Percentiles rank a stretch among this genome's conserved stretches.
Evolutionary conservation across 2,797 vertebrate species (phyloP).

Genomic region (Sebastes taczanowskii): DNA sequence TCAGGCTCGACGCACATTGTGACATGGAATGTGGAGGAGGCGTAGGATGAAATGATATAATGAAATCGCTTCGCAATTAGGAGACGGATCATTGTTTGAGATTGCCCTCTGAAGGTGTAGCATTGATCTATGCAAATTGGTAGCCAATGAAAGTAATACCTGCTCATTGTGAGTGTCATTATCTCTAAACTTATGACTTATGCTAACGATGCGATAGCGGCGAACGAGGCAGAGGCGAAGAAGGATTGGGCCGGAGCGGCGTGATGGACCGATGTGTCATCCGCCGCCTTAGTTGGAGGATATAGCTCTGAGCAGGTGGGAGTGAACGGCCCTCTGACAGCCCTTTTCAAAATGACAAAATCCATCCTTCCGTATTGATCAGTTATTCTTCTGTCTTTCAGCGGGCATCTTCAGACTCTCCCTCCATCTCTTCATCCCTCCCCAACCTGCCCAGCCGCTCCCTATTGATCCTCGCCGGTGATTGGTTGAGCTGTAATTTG

Average conservation of each 20-base stretch:
- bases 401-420: constrained; percentile 67
- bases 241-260: background rate
- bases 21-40: constrained; percentile 62
- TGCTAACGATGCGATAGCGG: constrained; percentile 16
- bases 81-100: constrained; percentile 56
- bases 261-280: constrained; percentile 66
- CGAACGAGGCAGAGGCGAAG: constrained; percentile 6
- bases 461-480: constrained; percentile 88
- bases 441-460: constrained; percentile 81
- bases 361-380: constrained; percentile 86
- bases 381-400: constrained; percentile 85
- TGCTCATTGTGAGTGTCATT: constrained; percentile 26
- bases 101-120: constrained; percentile 52
- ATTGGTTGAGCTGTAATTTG: constrained; percentile 88
- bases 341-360: constrained; percentile 86
- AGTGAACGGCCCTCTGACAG: constrained; percentile 74
- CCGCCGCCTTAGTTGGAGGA: constrained; percentile 33
- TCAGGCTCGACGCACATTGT: constrained; percentile 54
- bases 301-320: constrained; percentile 69
- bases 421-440: constrained; percentile 73
- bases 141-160: constrained; percentile 50
- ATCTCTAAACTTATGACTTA: constrained; percentile 39
- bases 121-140: constrained; percentile 60
- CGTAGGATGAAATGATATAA: constrained; percentile 63
- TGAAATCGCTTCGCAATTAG: constrained; percentile 60